A percentile compares a stretch with the other conserved stretches of the same genome.
phyloP scores from a whole-genome alignment of 2,797 vertebrate genomes.

The Thalassophryne amazonica region DNA sequence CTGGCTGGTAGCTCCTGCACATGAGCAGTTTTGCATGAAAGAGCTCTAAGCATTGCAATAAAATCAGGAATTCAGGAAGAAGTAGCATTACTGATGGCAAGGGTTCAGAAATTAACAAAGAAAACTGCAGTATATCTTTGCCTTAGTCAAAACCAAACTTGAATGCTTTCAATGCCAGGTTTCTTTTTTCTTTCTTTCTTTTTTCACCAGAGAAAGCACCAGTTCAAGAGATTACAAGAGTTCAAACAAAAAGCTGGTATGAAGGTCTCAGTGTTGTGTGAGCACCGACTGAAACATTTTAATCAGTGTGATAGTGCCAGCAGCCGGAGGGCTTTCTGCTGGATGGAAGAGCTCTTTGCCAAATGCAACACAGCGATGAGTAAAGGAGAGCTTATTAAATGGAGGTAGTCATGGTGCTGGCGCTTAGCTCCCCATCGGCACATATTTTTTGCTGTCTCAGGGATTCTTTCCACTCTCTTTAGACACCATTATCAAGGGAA shows the following conservation, averaged over 20 bases:
- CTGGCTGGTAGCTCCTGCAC: too few species aligned
- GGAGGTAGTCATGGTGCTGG: conserved; percentile 58
- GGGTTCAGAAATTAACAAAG: too few species aligned
- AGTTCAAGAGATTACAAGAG: conserved; percentile 1
- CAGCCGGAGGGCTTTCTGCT: conserved; percentile 52
- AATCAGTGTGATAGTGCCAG: conserved; percentile 47
- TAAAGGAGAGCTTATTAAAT: conserved; percentile 63
- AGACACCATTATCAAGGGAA: conserved; percentile 71
- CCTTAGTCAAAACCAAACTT: too few species aligned
- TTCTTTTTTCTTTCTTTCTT: too few species aligned
- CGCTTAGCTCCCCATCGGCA: conserved; percentile 62
- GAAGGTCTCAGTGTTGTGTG: conserved; percentile 32
- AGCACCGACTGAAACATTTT: conserved; percentile 36
- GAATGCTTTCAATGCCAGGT: too few species aligned
- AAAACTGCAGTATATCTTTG: too few species aligned
- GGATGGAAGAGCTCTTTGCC: conserved; percentile 46
- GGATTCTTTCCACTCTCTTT: conserved; percentile 75
- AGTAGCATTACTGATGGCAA: conserved; percentile 11
- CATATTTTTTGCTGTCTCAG: conserved; percentile 72
- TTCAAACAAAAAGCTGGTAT: conserved; percentile 25
- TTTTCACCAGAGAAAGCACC: conserved; percentile 11
- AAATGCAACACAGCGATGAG: conserved; percentile 62
- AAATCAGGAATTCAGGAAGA: conserved; percentile 16
- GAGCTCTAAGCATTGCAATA: too few species aligned
- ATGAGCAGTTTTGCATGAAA: too few species aligned